Conservation (phyloP, 2,797 vertebrate genomes). For the Carapus acus region DNA sequence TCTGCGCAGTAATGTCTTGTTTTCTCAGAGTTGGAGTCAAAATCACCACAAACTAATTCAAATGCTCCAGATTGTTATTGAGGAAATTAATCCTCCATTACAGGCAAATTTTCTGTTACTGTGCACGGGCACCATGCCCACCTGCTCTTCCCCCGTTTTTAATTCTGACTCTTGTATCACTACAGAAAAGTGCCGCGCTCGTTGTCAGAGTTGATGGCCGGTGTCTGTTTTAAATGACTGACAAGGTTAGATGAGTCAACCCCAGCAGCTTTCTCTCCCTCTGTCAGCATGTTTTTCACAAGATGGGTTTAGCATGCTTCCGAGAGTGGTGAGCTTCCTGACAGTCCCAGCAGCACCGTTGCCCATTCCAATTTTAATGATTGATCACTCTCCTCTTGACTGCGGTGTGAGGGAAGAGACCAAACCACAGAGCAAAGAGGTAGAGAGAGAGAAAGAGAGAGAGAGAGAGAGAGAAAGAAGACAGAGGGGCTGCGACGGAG, state of each 20-base stretch:
- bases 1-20: constrained; percentile 37
- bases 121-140: constrained; percentile 52
- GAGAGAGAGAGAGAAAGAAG: constrained; percentile 16
- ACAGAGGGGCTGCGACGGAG: constrained; percentile 48
- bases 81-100: constrained; percentile 42
- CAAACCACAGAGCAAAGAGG: constrained; percentile 23
- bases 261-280: constrained; percentile 29
- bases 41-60: constrained; percentile 14
- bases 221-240: constrained; percentile 47
- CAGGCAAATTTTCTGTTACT: background rate
- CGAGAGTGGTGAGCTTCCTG: constrained; percentile 46
- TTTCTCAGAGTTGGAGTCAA: constrained; percentile 21
- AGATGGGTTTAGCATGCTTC: constrained; percentile 40
- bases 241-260: constrained; percentile 41
- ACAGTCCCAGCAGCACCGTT: constrained; percentile 43
- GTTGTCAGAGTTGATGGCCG: constrained; percentile 46
- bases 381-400: constrained; percentile 58
- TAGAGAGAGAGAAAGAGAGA: constrained; percentile 11
- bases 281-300: constrained; percentile 36
- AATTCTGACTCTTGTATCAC: constrained; percentile 63
- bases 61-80: constrained; percentile 20
- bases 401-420: constrained; percentile 38
- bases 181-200: constrained; percentile 47
- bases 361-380: constrained; percentile 63
- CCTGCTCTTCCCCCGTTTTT: too few relatives aligned